Conservation (phyloP, 2,888 invertebrate genomes). For the Melanchra persicariae region DNA sequence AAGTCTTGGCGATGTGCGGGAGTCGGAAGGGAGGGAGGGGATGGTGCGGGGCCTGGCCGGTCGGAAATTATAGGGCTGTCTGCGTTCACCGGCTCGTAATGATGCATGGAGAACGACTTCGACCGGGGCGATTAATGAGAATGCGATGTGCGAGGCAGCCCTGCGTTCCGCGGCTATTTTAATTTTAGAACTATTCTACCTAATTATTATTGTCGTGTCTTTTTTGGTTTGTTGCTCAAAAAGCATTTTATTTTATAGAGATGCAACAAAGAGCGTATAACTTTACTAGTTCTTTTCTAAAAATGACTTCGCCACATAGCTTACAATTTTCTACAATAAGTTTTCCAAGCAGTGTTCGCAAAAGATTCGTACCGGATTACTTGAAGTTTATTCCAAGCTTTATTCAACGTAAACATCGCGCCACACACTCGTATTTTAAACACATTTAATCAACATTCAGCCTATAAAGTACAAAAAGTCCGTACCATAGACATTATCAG, state of each 20-base stretch:
- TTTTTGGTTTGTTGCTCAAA: constrained; percentile 42
- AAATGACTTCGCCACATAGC: neutral
- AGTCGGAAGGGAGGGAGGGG: constrained; percentile 61
- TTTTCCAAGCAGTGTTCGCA: constrained; percentile 6
- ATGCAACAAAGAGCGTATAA: neutral
- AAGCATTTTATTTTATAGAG: constrained; percentile 23
- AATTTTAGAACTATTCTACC: constrained; percentile 68
- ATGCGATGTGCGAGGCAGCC: constrained; percentile 79
- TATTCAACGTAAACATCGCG: constrained; percentile 41
- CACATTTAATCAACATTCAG: constrained; percentile 61
- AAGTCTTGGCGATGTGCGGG: constrained; percentile 70
- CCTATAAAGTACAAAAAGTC: constrained; percentile 62
- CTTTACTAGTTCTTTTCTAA: constrained; percentile 1
- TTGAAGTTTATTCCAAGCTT: constrained; percentile 32
- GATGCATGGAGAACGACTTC: constrained; percentile 84
- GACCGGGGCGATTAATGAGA: constrained; percentile 81
- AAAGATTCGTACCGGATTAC: constrained; percentile 28
- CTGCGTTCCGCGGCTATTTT: constrained; percentile 72
- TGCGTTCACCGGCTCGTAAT: constrained; percentile 82
- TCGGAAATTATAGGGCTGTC: constrained; percentile 88
- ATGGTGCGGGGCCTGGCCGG: constrained; percentile 70
- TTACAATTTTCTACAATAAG: neutral
- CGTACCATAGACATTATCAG: constrained; percentile 59
- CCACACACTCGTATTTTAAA: constrained; percentile 49
- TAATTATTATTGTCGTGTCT: constrained; percentile 55